Percentiles rank a stretch among this genome's conserved stretches.
phyloP scores from a whole-genome alignment of 2,888 invertebrate species.

The Urechis unicinctus region DNA sequence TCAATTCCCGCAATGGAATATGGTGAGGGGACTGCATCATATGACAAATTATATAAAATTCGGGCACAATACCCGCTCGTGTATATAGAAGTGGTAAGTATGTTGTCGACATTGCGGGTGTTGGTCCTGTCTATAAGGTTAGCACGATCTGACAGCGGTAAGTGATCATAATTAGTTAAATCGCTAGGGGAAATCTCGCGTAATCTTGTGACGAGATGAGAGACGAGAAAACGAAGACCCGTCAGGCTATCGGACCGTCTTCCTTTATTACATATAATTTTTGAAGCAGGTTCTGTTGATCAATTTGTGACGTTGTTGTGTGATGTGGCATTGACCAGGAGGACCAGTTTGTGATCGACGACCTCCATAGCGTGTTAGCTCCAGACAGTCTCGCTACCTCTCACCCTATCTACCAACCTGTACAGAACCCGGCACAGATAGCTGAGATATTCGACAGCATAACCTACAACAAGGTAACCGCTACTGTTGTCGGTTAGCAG shows the following conservation, averaged over 20 bases:
- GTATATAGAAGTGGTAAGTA: no score
- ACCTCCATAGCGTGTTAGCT: conserved; percentile 66
- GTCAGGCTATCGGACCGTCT: no score
- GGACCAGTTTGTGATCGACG: conserved; percentile 68
- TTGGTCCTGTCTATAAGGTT: no score
- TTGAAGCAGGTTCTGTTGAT: neutral
- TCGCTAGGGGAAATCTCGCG: no score
- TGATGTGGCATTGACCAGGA: conserved; percentile 57
- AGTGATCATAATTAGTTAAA: no score
- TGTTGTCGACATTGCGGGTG: no score
- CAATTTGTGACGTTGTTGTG: neutral
- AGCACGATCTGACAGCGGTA: no score
- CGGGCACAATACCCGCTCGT: no score
- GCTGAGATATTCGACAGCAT: conserved; percentile 85
- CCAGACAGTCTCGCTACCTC: conserved; percentile 75
- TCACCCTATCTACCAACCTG: conserved; percentile 83
- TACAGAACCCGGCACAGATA: conserved; percentile 80
- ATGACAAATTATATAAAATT: no score
- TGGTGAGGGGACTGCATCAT: conserved; percentile 62
- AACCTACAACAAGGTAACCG: conserved; percentile 83
- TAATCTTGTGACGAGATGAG: no score
- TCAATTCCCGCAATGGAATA: conserved; percentile 71
- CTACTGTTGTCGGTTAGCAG: no score
- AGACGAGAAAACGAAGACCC: no score
- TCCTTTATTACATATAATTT: neutral